Evolutionary conservation across 1,140 invertebrate genomes (phyloP).

Genomic region (Eupeodes corollae): DNA sequence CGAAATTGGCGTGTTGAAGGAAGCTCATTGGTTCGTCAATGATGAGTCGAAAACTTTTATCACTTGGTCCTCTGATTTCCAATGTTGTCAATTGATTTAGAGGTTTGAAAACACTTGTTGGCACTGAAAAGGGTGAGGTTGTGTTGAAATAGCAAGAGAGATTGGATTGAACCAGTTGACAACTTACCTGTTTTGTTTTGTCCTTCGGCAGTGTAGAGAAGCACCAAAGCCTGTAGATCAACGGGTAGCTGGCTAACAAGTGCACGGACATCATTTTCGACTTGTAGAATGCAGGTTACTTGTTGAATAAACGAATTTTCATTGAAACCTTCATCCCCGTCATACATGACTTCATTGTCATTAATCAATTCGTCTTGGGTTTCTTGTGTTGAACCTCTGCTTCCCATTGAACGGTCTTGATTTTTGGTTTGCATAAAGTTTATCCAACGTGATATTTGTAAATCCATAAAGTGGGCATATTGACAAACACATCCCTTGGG

Average conservation of each 20-base stretch:
- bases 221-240: slow-evolving; percentile 43
- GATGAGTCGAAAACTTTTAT: slow-evolving; percentile 27
- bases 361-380: slow-evolving; percentile 23
- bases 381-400: slow-evolving; percentile 4
- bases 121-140: slow-evolving; percentile 25
- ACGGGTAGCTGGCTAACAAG: slow-evolving; percentile 41
- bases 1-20: slow-evolving; percentile 40
- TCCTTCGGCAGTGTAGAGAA: slow-evolving; percentile 41
- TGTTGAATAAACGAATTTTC: slow-evolving; percentile 38
- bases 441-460: slow-evolving; percentile 40
- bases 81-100: slow-evolving; percentile 45
- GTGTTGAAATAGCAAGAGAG: background rate
- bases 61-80: slow-evolving; percentile 45
- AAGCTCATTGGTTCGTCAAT: slow-evolving; percentile 37
- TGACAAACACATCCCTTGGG: slow-evolving; percentile 40
- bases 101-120: slow-evolving; percentile 40
- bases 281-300: slow-evolving; percentile 46
- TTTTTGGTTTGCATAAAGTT: slow-evolving; percentile 21
- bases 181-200: slow-evolving; percentile 22
- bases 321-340: slow-evolving; percentile 18
- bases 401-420: slow-evolving; percentile 7
- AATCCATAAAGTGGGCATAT: slow-evolving; percentile 38
- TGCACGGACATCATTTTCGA: slow-evolving; percentile 35
- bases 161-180: background rate
- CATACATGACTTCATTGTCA: slow-evolving; percentile 5